Base-by-base conservation (phyloP, 2,113 vertebrate genomes). In the Odocoileus virginianus region DNA sequence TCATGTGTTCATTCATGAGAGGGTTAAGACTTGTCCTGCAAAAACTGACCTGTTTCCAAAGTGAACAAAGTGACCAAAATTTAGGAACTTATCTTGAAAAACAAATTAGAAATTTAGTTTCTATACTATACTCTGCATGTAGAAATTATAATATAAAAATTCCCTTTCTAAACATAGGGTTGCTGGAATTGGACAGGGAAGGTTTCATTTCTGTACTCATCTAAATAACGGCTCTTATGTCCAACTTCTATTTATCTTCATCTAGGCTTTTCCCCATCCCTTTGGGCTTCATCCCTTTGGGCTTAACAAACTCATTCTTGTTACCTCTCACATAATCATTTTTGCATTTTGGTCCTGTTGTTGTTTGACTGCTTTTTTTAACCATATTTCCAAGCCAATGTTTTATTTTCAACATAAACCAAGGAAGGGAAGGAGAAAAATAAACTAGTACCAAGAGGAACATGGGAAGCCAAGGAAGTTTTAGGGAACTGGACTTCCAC, bases 101-200 rank as follows among this genome's bases (percentile, higher is more conserved):
- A 78, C 71, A 81, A 96, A 84, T 52, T 74, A 94, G 50, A 94
- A 92, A 86, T 85, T 52, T n/a, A 13, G 40, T 87, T 89, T 84
- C 89, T 61, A 17, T 50, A 83, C 64, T 97, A 54, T 81, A 88
- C 86, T 88, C 84, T 61, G 81, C 67, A 92, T 57, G 85, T 92
- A 91, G 85, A 74, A 96, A 97, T 95, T 87, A 92, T 43, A 86
- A 94, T 93, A 88, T 52, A 97, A 90, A 97, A 97, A 97, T 96
- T 96, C 86, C 88, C 67, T 91, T 78, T 81, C 78, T 96, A 97
- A 97, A 89, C 78, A 97, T 15, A 96, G 95, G 91, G 55, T 74
- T 93, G 61, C 85, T 67, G 67, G 89, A 84, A 91, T 16, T 61
- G 60, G 71, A 50, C 45, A 91, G 94, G 61, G 27, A 97, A 95